Evolutionary conservation across 2,888 invertebrate genomes (phyloP).

Genomic region (Macaria liturata): DNA sequence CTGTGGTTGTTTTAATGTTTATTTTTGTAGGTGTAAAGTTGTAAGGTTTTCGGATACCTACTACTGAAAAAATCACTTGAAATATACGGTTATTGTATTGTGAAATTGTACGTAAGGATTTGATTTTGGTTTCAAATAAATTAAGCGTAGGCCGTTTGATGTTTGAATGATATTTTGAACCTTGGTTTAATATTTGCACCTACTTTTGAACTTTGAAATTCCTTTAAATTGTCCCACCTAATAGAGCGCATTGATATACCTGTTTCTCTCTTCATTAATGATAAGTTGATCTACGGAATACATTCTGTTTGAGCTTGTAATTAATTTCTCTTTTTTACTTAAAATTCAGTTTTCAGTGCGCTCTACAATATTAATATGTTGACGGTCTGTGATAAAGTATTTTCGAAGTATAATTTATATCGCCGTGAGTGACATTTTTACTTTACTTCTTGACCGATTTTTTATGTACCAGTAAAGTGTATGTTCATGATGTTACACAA

Average conservation of each 20-base stretch:
- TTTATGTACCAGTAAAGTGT: too few relatives aligned
- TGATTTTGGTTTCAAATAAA: too few relatives aligned
- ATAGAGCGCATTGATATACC: conserved; percentile 15
- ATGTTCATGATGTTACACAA: too few relatives aligned
- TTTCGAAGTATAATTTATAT: conserved; percentile 14
- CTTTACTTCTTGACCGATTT: conserved; percentile 5
- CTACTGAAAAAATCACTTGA: too few relatives aligned
- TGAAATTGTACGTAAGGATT: too few relatives aligned
- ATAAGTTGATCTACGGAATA: too few relatives aligned
- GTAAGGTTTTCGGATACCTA: too few relatives aligned
- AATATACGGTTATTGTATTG: too few relatives aligned
- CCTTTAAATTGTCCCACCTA: conserved; percentile 21
- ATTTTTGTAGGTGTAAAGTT: conserved; percentile 11
- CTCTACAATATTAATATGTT: conserved; percentile 18
- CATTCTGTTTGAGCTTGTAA: too few relatives aligned
- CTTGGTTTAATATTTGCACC: conserved; percentile 8
- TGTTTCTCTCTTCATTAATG: too few relatives aligned
- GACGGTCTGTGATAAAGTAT: conserved; percentile 26
- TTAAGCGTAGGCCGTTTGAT: too few relatives aligned
- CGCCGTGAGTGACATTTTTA: conserved; percentile 4
- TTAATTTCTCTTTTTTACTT: not conserved
- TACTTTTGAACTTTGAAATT: conserved; percentile 7
- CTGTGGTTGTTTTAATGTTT: too few relatives aligned
- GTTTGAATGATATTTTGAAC: not conserved
- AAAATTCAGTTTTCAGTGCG: conserved; percentile 10